Percentiles rank a stretch among this genome's conserved stretches.
These are phyloP conservation scores for Bombus breviceps DNA, from an alignment of 1,140 invertebrate genomes.

Conservation along the genomic window DNA sequence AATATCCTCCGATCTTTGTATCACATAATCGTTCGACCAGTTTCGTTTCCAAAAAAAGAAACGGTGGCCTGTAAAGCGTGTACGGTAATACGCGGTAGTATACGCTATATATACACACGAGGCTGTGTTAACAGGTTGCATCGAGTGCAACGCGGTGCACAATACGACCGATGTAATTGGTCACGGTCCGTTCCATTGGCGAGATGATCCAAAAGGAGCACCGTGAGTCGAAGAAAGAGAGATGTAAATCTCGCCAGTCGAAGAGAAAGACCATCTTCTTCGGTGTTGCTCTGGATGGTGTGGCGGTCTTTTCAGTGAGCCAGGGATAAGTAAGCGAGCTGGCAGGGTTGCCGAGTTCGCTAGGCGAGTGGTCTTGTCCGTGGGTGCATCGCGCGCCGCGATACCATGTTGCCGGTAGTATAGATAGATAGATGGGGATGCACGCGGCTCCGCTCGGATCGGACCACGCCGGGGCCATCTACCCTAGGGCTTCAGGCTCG, in stretches of 20 bases:
- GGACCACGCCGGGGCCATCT: slow-evolving; percentile 58
- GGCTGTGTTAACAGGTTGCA: slow-evolving; percentile 45
- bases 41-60: neutral
- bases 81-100: neutral
- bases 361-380: slow-evolving; percentile 53
- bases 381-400: slow-evolving; percentile 65
- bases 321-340: slow-evolving; percentile 66
- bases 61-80: neutral
- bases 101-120: neutral
- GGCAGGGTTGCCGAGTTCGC: slow-evolving; percentile 73
- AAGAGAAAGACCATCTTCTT: slow-evolving; percentile 40
- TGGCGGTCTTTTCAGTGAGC: slow-evolving; percentile 27
- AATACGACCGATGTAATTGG: slow-evolving; percentile 41
- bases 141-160: neutral
- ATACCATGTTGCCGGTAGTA: slow-evolving; percentile 73
- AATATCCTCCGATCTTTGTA: neutral
- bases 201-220: slow-evolving; percentile 39
- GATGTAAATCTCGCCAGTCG: slow-evolving; percentile 43
- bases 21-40: neutral
- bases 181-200: slow-evolving; percentile 44
- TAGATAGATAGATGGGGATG: slow-evolving; percentile 57
- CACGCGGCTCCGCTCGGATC: slow-evolving; percentile 40
- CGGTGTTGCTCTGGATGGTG: slow-evolving; percentile 38
- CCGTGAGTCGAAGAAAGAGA: slow-evolving; percentile 14
- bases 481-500: slow-evolving; percentile 40